Evolutionary conservation across 2,797 vertebrate genomes (phyloP).

Genomic region (Eptatretus atami): DNA sequence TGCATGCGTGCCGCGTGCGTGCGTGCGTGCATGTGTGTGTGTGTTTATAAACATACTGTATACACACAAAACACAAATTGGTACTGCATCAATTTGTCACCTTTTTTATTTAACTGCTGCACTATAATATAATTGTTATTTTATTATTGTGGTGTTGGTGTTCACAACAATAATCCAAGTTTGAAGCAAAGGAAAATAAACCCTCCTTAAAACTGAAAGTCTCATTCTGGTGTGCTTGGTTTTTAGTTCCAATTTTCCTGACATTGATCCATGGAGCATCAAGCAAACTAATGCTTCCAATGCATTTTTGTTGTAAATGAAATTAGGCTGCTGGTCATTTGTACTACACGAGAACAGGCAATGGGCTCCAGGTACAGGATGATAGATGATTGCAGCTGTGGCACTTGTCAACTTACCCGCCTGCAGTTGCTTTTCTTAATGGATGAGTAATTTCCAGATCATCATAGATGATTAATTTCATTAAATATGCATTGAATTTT

Average conservation of each 20-base stretch:
- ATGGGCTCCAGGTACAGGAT: background rate
- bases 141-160: too few species aligned
- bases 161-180: too few species aligned
- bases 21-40: too few species aligned
- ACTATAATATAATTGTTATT: too few species aligned
- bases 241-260: background rate
- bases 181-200: too few species aligned
- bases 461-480: conserved; percentile 4
- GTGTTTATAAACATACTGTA: too few species aligned
- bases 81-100: too few species aligned
- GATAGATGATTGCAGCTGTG: conserved; percentile 1
- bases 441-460: conserved; percentile 5
- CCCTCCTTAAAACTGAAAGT: too few species aligned
- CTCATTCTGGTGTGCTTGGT: background rate
- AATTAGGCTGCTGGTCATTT: background rate
- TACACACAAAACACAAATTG: too few species aligned
- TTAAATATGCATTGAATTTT: conserved; percentile 5
- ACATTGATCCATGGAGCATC: conserved; percentile 5
- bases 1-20: too few species aligned
- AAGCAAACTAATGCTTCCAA: conserved; percentile 5
- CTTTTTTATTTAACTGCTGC: too few species aligned
- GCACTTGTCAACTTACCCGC: background rate
- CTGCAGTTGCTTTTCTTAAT: conserved; percentile 5
- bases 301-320: conserved; percentile 3
- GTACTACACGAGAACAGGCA: background rate